Conservation (phyloP, 1,140 invertebrate species). For the Musca domestica region DNA sequence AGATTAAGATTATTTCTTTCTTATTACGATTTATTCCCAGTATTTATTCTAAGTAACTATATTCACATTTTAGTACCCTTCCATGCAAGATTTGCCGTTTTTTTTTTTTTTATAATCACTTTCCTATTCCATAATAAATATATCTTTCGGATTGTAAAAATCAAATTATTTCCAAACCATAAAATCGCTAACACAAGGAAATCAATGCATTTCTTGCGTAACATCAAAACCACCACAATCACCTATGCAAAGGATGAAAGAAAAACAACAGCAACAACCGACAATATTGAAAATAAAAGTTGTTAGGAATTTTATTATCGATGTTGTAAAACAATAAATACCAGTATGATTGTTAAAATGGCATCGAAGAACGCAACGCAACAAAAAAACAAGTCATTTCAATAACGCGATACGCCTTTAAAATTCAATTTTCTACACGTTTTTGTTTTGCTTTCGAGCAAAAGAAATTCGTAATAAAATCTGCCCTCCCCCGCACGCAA, state of each 20-base stretch:
- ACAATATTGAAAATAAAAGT: neutral
- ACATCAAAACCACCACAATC: neutral
- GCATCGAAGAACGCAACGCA: neutral
- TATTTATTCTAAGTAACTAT: no score
- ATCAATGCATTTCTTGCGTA: neutral
- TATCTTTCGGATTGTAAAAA: neutral
- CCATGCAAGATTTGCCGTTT: no score
- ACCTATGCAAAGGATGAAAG: neutral
- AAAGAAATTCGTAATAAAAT: neutral
- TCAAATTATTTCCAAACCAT: conserved; percentile 21
- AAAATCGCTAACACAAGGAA: conserved; percentile 4
- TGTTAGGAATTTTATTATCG: conserved; percentile 27
- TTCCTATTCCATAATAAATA: no score
- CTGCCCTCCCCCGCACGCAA: neutral
- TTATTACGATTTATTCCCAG: no score
- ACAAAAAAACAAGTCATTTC: conserved; percentile 14
- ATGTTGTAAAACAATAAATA: conserved; percentile 34
- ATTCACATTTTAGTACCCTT: no score
- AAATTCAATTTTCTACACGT: conserved; percentile 29
- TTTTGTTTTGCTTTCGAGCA: neutral
- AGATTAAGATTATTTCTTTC: no score
- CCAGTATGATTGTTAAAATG: conserved; percentile 27
- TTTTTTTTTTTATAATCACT: no score
- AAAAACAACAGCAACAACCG: neutral
- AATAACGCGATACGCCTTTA: conserved; percentile 26